Percentiles rank a stretch among this genome's conserved stretches.
These are phyloP conservation scores for Ceratitis capitata DNA, from an alignment of 1,140 invertebrate genomes.

Conservation along the genomic window DNA sequence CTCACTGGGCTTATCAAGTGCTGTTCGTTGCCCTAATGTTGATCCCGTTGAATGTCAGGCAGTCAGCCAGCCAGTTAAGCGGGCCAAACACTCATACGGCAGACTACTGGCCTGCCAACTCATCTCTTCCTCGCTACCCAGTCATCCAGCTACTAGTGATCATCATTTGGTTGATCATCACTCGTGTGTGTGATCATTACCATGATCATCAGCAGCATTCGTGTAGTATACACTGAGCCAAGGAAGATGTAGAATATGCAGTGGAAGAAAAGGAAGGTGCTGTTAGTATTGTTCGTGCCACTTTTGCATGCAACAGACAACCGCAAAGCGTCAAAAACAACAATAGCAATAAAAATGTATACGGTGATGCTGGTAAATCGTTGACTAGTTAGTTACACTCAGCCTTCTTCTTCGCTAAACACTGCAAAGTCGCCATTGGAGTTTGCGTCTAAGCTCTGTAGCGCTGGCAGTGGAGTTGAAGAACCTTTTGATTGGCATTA, in stretches of 20 bases:
- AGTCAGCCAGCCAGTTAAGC: not conserved
- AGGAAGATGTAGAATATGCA: too few relatives aligned
- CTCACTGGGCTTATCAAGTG: not conserved
- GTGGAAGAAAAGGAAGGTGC: too few relatives aligned
- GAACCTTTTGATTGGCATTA: slow-evolving; percentile 20
- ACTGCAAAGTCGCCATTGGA: not conserved
- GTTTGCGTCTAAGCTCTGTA: not conserved
- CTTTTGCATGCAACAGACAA: slow-evolving; percentile 32
- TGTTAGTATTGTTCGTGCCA: slow-evolving; percentile 24
- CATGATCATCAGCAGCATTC: not conserved
- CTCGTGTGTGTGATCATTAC: not conserved
- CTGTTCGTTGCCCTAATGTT: slow-evolving; percentile 26
- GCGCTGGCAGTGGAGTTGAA: slow-evolving; percentile 13
- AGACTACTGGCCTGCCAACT: not conserved
- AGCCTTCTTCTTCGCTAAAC: not conserved
- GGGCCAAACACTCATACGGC: not conserved
- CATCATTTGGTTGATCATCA: not conserved
- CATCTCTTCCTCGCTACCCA: not conserved
- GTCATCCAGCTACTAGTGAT: not conserved
- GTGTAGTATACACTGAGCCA: not conserved
- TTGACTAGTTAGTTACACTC: not conserved
- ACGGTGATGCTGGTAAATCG: not conserved
- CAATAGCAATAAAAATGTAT: not conserved
- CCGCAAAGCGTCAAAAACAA: not conserved
- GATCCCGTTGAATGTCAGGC: not conserved